A percentile compares a stretch with the other conserved stretches of the same genome.
Evolutionary conservation across 2,888 invertebrate species (phyloP).

Genomic region (Tribolium freemani): DNA sequence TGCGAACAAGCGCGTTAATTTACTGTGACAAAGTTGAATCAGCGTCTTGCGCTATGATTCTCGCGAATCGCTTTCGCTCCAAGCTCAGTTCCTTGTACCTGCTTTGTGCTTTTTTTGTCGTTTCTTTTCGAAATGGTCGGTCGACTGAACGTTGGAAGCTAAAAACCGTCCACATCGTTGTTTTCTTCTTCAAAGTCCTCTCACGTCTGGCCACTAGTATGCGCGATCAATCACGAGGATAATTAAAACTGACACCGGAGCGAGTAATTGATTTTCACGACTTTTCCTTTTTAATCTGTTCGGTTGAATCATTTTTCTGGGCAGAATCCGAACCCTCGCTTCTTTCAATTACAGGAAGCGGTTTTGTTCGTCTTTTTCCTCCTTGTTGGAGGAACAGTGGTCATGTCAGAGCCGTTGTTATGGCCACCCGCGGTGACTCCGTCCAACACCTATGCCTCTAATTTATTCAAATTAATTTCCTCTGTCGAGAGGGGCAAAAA

Average conservation of each 20-base stretch:
- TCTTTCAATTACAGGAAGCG: slow-evolving; percentile 15
- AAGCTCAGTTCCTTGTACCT: too few species aligned
- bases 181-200: slow-evolving; percentile 6
- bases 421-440: slow-evolving; percentile 16
- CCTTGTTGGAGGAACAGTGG: slow-evolving; percentile 3
- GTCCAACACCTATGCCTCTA: slow-evolving; percentile 27
- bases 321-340: neutral
- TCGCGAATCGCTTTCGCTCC: too few species aligned
- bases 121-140: neutral
- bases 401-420: slow-evolving; percentile 24
- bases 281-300: slow-evolving; percentile 33
- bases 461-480: slow-evolving; percentile 32
- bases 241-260: slow-evolving; percentile 29
- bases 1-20: too few species aligned
- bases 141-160: neutral
- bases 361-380: slow-evolving; percentile 8
- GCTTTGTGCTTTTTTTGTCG: too few species aligned
- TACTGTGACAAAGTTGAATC: too few species aligned
- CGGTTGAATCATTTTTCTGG: slow-evolving; percentile 5
- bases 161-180: neutral
- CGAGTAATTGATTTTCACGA: slow-evolving; percentile 31
- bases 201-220: slow-evolving; percentile 15
- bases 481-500: slow-evolving; percentile 22
- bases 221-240: slow-evolving; percentile 27
- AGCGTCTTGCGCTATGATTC: too few species aligned